phyloP scores from a whole-genome alignment of 1,140 invertebrate genomes.

The Sitodiplosis mosellana region DNA sequence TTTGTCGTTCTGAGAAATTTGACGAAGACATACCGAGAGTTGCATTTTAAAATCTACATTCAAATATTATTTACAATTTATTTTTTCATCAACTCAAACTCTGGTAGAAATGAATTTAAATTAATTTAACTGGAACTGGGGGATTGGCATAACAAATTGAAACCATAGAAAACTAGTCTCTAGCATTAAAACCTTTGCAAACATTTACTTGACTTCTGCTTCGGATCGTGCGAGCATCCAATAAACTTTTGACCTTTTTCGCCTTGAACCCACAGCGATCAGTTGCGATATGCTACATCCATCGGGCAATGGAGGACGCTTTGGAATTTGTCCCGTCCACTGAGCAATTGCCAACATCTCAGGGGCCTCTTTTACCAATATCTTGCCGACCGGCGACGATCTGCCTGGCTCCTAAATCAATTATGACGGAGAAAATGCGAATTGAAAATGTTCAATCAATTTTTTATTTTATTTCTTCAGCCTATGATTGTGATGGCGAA shows the following conservation, averaged over 20 bases:
- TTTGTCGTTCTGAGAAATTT: no score
- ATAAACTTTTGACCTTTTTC: slow-evolving; percentile 33
- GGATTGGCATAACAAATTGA: no score
- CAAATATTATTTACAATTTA: no score
- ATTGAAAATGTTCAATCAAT: no score
- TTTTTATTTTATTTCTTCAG: no score
- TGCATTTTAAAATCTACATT: no score
- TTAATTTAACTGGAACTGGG: no score
- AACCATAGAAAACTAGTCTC: no score
- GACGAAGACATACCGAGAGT: no score
- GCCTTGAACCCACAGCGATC: slow-evolving; percentile 47
- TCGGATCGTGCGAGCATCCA: slow-evolving; percentile 44
- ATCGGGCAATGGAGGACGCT: slow-evolving; percentile 42
- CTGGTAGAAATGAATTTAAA: no score
- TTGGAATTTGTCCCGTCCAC: slow-evolving; percentile 50
- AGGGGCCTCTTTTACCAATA: slow-evolving; percentile 49
- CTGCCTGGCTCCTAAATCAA: slow-evolving; percentile 16
- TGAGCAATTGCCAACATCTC: slow-evolving; percentile 59
- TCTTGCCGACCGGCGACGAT: slow-evolving; percentile 21
- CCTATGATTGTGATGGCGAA: no score
- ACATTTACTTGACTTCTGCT: slow-evolving; percentile 40
- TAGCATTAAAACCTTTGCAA: neutral
- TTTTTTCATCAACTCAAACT: no score
- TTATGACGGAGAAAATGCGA: neutral
- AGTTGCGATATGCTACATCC: slow-evolving; percentile 43